Percentiles rank a stretch among this genome's conserved stretches.
Conservation (phyloP, 2,113 vertebrate genomes). For the Manacus vitellinus region DNA sequence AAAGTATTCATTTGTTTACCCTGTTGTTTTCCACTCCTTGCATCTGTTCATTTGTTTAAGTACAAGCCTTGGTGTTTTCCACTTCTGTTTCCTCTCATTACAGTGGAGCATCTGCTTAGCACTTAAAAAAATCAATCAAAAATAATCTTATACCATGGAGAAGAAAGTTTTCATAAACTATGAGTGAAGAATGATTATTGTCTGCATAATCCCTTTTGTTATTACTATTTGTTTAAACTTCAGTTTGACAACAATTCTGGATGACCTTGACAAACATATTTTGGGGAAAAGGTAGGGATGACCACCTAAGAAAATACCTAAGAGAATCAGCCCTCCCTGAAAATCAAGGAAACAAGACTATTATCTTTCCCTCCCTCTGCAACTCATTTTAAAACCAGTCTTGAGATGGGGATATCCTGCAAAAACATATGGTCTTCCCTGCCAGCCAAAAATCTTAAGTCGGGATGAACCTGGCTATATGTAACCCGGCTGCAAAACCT, state of each 20-base stretch:
- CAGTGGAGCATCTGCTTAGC: constrained; percentile 64
- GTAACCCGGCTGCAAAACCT: rapidly evolving
- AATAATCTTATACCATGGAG: not conserved
- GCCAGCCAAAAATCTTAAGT: not conserved
- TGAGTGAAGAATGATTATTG: not conserved
- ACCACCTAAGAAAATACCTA: rapidly evolving
- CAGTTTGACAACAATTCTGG: not conserved
- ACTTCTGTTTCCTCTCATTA: constrained; percentile 67
- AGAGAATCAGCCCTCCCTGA: not conserved
- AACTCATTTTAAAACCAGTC: not conserved
- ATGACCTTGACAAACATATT: not conserved
- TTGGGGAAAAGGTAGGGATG: rapidly evolving
- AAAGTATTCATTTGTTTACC: constrained; percentile 68
- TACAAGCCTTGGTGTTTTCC: constrained; percentile 40
- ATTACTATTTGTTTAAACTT: not conserved
- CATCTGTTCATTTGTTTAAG: constrained; percentile 76
- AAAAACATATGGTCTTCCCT: not conserved
- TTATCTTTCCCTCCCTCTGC: not conserved
- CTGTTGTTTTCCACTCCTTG: constrained; percentile 62
- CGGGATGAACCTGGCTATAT: not conserved
- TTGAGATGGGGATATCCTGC: not conserved
- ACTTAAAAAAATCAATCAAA: constrained; percentile 50
- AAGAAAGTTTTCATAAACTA: constrained; percentile 9
- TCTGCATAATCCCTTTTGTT: constrained; percentile 2
- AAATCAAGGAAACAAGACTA: not conserved